phyloP scores from a whole-genome alignment of 2,888 invertebrate species.

The Drosophila antonietae region DNA sequence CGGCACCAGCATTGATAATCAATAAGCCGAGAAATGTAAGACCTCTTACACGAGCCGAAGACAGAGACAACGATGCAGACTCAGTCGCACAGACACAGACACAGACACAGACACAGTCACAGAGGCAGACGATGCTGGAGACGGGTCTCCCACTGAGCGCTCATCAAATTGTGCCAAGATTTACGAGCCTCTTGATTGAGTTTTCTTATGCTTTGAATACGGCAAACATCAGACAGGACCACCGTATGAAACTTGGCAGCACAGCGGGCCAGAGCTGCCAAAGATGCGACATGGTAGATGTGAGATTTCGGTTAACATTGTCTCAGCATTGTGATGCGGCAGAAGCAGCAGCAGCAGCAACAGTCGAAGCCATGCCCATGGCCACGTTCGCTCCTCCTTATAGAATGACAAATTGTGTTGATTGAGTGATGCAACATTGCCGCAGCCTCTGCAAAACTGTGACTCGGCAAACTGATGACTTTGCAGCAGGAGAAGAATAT shows the following conservation, averaged over 20 bases:
- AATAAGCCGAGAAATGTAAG: slow-evolving; percentile 74
- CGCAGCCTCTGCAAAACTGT: neutral
- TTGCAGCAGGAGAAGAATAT: neutral
- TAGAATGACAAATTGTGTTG: slow-evolving; percentile 51
- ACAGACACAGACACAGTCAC: neutral
- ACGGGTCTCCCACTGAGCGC: slow-evolving; percentile 72
- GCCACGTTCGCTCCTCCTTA: slow-evolving; percentile 36
- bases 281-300: slow-evolving; percentile 26
- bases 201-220: slow-evolving; percentile 81
- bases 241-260: slow-evolving; percentile 48
- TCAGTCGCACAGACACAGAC: neutral
- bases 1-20: slow-evolving; percentile 69
- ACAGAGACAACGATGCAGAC: neutral
- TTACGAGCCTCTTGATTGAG: slow-evolving; percentile 79
- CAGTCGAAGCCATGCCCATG: neutral
- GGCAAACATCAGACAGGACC: slow-evolving; percentile 79
- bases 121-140: slow-evolving; percentile 21
- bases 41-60: slow-evolving; percentile 56
- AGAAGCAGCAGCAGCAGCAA: neutral
- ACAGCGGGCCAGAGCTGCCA: slow-evolving; percentile 24
- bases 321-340: slow-evolving; percentile 13
- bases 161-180: slow-evolving; percentile 80
- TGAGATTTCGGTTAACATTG: slow-evolving; percentile 41
- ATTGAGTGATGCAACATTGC: slow-evolving; percentile 37
- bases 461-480: neutral